These are phyloP conservation scores for Oryctolagus cuniculus DNA, from an alignment of 2,113 vertebrate genomes.

Conservation along the genomic window DNA sequence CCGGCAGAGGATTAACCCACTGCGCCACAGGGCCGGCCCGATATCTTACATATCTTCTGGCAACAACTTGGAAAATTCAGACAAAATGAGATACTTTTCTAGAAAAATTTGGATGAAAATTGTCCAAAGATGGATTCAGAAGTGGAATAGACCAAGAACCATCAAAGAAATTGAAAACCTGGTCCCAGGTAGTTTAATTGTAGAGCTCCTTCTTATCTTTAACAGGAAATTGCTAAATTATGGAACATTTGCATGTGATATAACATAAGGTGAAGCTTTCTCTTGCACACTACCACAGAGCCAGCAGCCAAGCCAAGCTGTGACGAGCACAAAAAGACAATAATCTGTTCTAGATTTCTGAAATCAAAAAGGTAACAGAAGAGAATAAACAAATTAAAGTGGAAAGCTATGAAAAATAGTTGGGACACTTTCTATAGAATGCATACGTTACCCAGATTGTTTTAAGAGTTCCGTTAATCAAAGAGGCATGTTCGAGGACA, in stretches of 20 bases:
- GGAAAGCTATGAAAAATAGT: not conserved
- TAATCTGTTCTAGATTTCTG: not conserved
- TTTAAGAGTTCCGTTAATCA: not conserved
- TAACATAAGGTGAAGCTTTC: not conserved
- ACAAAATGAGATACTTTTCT: too few relatives aligned
- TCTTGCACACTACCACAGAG: not conserved
- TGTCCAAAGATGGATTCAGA: too few relatives aligned
- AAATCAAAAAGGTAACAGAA: slow-evolving; percentile 13
- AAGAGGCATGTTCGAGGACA: not conserved
- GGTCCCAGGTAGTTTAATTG: too few relatives aligned
- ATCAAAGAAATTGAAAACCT: too few relatives aligned
- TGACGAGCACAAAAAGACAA: not conserved
- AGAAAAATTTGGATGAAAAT: too few relatives aligned
- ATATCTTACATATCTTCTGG: too few relatives aligned
- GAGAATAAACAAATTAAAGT: not conserved
- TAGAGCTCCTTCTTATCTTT: too few relatives aligned
- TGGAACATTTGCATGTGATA: not conserved
- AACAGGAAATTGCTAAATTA: not conserved
- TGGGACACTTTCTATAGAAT: slow-evolving; percentile 3
- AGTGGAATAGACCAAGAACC: too few relatives aligned
- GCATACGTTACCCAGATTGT: not conserved
- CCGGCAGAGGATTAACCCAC: too few relatives aligned
- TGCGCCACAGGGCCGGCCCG: too few relatives aligned
- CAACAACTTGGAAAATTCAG: too few relatives aligned
- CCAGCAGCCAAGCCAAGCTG: slow-evolving; percentile 14